phyloP scores from a whole-genome alignment of 2,113 vertebrate genomes.

The Todiramphus chloris region DNA sequence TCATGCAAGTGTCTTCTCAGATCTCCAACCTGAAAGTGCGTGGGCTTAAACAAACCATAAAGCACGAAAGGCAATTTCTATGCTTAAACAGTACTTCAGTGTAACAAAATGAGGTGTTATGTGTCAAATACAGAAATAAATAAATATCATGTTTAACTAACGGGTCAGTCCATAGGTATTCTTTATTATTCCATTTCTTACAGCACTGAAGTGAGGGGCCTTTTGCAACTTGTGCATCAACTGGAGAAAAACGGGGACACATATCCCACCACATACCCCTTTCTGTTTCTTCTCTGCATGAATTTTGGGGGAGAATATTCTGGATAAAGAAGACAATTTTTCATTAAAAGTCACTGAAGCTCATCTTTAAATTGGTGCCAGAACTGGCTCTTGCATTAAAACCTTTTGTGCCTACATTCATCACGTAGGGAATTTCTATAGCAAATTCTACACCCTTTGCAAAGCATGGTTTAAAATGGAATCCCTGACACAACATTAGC shows the following conservation, averaged over 20 bases:
- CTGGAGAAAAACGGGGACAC: not conserved
- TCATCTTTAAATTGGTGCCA: conserved; percentile 24
- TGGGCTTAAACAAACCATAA: not conserved
- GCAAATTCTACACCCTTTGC: conserved; percentile 26
- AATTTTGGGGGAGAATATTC: not conserved
- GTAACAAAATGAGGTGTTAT: not conserved
- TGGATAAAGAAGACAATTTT: conserved; percentile 3
- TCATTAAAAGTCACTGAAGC: conserved; percentile 35
- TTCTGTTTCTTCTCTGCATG: not conserved
- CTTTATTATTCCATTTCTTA: not conserved
- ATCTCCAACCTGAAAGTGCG: not conserved
- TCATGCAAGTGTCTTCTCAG: not conserved
- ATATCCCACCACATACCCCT: not conserved
- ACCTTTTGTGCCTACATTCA: conserved; percentile 23
- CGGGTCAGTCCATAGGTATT: not conserved
- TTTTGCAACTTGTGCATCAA: not conserved
- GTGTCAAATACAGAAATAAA: not conserved
- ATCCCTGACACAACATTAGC: conserved; percentile 16
- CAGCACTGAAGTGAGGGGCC: not conserved
- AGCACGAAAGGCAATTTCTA: not conserved
- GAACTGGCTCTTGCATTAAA: not conserved
- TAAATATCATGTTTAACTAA: not conserved
- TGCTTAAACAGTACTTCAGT: not conserved
- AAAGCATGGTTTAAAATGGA: conserved; percentile 42
- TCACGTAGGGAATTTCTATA: conserved; percentile 10